A percentile compares a stretch with the other conserved stretches of the same genome.
Evolutionary conservation across 2,113 vertebrate genomes (phyloP).

Genomic region (Malurus alboscapulatus): DNA sequence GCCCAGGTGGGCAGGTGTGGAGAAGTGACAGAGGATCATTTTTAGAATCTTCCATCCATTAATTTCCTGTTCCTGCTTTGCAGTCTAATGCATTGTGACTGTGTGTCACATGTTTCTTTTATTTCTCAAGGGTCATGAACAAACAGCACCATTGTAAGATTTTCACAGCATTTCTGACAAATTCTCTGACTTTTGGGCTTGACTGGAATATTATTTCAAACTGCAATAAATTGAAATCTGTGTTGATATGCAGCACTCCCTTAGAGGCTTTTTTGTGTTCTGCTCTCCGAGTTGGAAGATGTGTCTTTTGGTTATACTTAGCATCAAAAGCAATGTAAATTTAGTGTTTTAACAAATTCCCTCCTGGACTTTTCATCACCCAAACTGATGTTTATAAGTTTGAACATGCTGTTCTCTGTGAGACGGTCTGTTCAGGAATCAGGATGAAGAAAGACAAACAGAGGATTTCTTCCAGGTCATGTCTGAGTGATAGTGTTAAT

Average conservation of each 20-base stretch:
- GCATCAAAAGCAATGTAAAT: background rate
- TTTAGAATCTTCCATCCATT: background rate
- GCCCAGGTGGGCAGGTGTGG: background rate
- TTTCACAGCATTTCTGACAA: background rate
- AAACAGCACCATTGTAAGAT: background rate
- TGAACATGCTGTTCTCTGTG: background rate
- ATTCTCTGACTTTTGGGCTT: background rate
- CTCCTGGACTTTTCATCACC: slow-evolving; percentile 30
- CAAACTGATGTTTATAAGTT: slow-evolving; percentile 11
- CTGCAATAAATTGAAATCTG: background rate
- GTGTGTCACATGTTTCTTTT: background rate
- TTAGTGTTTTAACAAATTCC: slow-evolving; percentile 26
- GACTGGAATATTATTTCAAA: slow-evolving; percentile 2
- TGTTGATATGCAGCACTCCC: background rate
- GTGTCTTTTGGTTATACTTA: slow-evolving; percentile 5
- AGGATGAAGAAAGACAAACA: background rate
- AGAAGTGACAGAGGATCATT: background rate
- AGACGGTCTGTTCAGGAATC: slow-evolving; percentile 4
- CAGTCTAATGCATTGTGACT: background rate
- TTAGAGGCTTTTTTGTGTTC: background rate
- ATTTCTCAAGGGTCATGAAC: background rate
- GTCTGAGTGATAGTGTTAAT: background rate
- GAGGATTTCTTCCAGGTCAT: slow-evolving; percentile 37
- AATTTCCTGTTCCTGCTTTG: background rate
- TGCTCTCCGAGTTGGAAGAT: background rate